phyloP scores from a whole-genome alignment of 2,888 invertebrate genomes.

The Drosophila gaucha region DNA sequence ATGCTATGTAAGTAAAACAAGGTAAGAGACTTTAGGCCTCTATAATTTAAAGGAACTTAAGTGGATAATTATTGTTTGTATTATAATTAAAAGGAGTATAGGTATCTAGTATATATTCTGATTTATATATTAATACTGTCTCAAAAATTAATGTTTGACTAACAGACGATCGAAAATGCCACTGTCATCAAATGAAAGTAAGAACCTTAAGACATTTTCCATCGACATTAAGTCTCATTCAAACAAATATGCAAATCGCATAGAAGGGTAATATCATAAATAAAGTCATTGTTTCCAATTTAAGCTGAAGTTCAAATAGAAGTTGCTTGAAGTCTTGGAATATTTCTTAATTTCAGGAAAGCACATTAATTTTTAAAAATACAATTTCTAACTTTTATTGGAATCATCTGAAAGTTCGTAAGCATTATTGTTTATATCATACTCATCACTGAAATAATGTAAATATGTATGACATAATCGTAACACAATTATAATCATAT shows the following conservation, averaged over 20 bases:
- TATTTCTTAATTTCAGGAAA: not conserved
- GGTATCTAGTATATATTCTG: no score
- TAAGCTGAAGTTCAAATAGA: no score
- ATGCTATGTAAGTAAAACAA: not conserved
- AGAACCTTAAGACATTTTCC: no score
- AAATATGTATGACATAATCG: not conserved
- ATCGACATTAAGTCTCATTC: no score
- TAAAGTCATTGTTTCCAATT: not conserved
- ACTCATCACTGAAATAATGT: not conserved
- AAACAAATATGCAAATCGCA: not conserved
- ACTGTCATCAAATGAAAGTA: no score
- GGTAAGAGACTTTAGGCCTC: not conserved
- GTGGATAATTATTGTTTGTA: not conserved
- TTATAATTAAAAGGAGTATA: no score
- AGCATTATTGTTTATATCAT: not conserved
- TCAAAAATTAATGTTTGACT: no score
- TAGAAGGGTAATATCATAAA: not conserved
- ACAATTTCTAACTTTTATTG: not conserved
- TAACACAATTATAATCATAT: constrained; percentile 30
- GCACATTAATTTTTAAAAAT: not conserved
- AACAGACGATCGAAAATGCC: no score
- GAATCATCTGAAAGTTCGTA: not conserved
- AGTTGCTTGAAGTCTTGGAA: no score
- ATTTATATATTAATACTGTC: no score
- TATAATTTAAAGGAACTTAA: not conserved